Conservation (phyloP, 2,888 invertebrate species). For the Polydrusus pterygomalis region DNA sequence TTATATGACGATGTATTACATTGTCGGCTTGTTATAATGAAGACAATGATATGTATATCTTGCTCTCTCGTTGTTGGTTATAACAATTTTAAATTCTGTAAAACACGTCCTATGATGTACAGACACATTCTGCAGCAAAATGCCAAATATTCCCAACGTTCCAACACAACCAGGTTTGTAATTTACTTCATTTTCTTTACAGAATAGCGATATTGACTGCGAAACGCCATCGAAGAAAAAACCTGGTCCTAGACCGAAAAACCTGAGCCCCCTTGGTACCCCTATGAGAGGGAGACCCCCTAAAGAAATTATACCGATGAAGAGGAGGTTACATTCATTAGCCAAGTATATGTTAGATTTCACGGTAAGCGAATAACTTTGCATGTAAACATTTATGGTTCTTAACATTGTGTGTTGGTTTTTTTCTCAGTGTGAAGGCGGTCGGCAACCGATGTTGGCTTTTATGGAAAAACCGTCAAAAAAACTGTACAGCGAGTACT, state of each 20-base stretch:
- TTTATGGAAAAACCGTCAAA: slow-evolving; percentile 98
- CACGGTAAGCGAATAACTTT: slow-evolving; percentile 72
- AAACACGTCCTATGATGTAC: neutral
- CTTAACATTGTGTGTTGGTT: slow-evolving; percentile 3
- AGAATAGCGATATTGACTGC: slow-evolving; percentile 71
- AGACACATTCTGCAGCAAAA: neutral
- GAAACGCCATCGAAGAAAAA: slow-evolving; percentile 67
- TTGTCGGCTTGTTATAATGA: no score
- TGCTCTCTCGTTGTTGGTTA: no score
- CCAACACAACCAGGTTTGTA: no score
- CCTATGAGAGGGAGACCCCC: slow-evolving; percentile 68
- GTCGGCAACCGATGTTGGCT: slow-evolving; percentile 89
- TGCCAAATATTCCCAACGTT: slow-evolving; percentile 1
- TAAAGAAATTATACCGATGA: slow-evolving; percentile 76
- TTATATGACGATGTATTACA: no score
- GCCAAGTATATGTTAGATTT: slow-evolving; percentile 85
- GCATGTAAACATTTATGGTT: no score
- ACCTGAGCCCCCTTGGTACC: slow-evolving; percentile 58
- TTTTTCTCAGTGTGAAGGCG: slow-evolving; percentile 79
- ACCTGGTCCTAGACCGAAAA: slow-evolving; percentile 66
- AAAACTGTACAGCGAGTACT: slow-evolving; percentile 96
- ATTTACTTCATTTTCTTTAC: neutral
- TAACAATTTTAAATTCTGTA: no score
- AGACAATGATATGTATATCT: no score
- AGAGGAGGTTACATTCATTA: slow-evolving; percentile 86